A percentile compares a stretch with the other conserved stretches of the same genome.
Evolutionary conservation across 2,113 vertebrate genomes (phyloP).

Genomic region (Chroicocephalus ridibundus): DNA sequence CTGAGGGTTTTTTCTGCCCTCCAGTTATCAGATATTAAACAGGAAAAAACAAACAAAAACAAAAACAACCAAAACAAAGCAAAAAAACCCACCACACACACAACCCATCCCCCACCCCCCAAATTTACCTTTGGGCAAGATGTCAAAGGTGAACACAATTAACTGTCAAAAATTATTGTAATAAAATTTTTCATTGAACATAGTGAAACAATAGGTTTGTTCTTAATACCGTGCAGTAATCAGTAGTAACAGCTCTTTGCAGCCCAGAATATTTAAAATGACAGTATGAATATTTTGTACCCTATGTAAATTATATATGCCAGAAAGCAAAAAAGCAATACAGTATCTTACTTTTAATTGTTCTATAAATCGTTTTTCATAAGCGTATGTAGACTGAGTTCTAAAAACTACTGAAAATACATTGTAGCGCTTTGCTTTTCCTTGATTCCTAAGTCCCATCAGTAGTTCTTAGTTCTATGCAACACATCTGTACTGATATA

Average conservation of each 20-base stretch:
- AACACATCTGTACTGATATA: background rate
- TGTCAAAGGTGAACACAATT: background rate
- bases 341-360: background rate
- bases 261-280: background rate
- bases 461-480: background rate
- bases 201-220: background rate
- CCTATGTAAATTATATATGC: background rate
- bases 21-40: background rate
- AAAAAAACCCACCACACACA: background rate
- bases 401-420: background rate
- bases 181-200: background rate
- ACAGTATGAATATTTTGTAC: background rate
- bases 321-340: background rate
- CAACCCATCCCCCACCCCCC: background rate
- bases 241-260: background rate
- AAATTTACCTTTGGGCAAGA: background rate
- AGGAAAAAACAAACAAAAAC: background rate
- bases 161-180: background rate
- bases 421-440: background rate
- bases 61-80: no score
- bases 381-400: fast-evolving
- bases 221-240: background rate
- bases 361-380: background rate
- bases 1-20: background rate
- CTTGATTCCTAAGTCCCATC: background rate